phyloP scores from a whole-genome alignment of 1,140 invertebrate genomes.

The Diprion similis region DNA sequence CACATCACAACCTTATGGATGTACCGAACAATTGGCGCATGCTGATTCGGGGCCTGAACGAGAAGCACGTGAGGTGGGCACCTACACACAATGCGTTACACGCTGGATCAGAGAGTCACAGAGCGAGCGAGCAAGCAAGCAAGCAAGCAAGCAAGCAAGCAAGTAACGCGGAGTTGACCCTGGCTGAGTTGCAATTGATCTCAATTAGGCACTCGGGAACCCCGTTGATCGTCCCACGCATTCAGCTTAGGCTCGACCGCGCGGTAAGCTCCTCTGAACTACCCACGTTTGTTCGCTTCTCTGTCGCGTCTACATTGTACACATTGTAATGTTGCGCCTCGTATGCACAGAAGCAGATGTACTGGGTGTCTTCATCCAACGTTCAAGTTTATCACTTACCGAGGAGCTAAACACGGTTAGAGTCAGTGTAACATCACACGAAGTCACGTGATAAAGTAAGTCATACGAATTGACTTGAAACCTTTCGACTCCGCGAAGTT shows the following conservation, averaged over 20 bases:
- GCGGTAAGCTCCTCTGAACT: background rate
- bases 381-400: too few species aligned
- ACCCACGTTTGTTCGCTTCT: background rate
- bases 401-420: too few species aligned
- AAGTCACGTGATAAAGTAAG: too few species aligned
- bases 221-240: background rate
- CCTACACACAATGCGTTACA: background rate
- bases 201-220: slow-evolving; percentile 45
- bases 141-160: too few species aligned
- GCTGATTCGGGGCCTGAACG: background rate
- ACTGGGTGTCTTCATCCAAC: too few species aligned
- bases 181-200: slow-evolving; percentile 56
- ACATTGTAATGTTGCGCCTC: background rate
- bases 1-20: slow-evolving; percentile 23
- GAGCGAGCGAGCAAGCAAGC: too few species aligned
- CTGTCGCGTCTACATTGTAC: background rate
- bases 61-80: background rate
- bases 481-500: too few species aligned
- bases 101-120: too few species aligned
- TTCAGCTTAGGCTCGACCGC: background rate
- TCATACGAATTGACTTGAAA: too few species aligned
- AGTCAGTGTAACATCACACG: too few species aligned
- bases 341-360: too few species aligned
- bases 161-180: slow-evolving; percentile 43
- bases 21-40: slow-evolving; percentile 27